A percentile compares a stretch with the other conserved stretches of the same genome.
Evolutionary conservation across 1,140 invertebrate genomes (phyloP).

Genomic region (Stratiolaelaps scimitus): DNA sequence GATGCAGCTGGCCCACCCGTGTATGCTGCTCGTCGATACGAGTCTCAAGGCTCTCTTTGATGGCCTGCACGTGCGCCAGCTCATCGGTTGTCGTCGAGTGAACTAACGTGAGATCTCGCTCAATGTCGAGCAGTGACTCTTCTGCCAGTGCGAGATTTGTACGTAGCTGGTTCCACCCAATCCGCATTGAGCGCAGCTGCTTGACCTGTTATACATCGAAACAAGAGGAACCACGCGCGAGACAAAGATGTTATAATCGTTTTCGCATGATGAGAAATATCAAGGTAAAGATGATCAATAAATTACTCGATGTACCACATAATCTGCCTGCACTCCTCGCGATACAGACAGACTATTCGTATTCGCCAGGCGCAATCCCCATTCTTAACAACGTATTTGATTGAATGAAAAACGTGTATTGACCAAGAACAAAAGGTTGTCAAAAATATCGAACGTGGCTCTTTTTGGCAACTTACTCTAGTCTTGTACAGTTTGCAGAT

Average conservation of each 20-base stretch:
- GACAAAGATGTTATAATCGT: too few species aligned
- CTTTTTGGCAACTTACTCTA: neutral
- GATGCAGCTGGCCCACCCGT: conserved; percentile 2
- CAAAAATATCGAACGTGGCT: too few species aligned
- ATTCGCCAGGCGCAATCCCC: too few species aligned
- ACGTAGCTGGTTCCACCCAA: conserved; percentile 6
- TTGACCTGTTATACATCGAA: conserved; percentile 12
- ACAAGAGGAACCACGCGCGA: too few species aligned
- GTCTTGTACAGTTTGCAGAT: conserved; percentile 18
- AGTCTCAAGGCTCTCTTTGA: neutral
- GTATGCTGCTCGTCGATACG: neutral
- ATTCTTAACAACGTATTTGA: too few species aligned
- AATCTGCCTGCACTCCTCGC: too few species aligned
- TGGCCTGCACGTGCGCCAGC: conserved; percentile 6
- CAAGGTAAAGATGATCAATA: too few species aligned
- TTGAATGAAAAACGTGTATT: too few species aligned
- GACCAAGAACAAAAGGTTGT: too few species aligned
- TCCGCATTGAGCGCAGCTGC: conserved; percentile 11
- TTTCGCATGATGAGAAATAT: too few species aligned
- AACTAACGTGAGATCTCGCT: conserved; percentile 8
- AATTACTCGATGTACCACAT: too few species aligned
- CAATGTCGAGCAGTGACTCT: neutral
- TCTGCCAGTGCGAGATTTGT: neutral
- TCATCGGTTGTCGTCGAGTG: conserved; percentile 20
- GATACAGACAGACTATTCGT: too few species aligned